These are phyloP conservation scores for Plodia interpunctella DNA, from an alignment of 1,140 invertebrate genomes.

Conservation along the genomic window DNA sequence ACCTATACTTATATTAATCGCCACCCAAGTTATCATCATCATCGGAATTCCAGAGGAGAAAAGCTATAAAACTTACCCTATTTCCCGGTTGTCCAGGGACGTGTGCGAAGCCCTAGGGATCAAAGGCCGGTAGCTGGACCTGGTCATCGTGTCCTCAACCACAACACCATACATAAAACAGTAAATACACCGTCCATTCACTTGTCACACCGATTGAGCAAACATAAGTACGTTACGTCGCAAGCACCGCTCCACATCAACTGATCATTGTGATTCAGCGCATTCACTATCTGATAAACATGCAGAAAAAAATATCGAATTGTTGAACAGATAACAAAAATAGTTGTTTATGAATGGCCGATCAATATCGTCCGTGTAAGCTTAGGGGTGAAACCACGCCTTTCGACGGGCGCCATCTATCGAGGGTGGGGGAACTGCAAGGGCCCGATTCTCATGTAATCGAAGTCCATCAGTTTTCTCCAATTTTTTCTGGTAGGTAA, in stretches of 20 bases:
- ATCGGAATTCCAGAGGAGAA: too few relatives aligned
- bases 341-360: slow-evolving; percentile 27
- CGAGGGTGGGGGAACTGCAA: slow-evolving; percentile 24
- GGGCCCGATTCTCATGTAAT: too few relatives aligned
- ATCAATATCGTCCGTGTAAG: slow-evolving; percentile 70
- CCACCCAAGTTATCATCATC: too few relatives aligned
- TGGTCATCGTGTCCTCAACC: slow-evolving; percentile 43
- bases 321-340: not conserved
- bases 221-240: slow-evolving; percentile 30
- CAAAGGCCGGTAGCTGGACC: slow-evolving; percentile 61
- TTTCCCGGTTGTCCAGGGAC: slow-evolving; percentile 55
- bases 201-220: slow-evolving; percentile 23
- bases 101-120: slow-evolving; percentile 61
- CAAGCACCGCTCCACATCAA: slow-evolving; percentile 35
- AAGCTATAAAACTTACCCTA: slow-evolving; percentile 43
- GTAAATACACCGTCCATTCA: slow-evolving; percentile 11
- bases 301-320: not conserved
- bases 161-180: slow-evolving; percentile 9
- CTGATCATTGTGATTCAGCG: slow-evolving; percentile 41
- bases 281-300: not conserved
- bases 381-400: slow-evolving; percentile 50
- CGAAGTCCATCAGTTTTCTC: too few relatives aligned
- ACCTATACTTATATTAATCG: too few relatives aligned
- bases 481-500: too few relatives aligned
- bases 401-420: slow-evolving; percentile 50